These are phyloP conservation scores for Cataglyphis albicans DNA, from an alignment of 2,888 invertebrate species.

Conservation along the genomic window DNA sequence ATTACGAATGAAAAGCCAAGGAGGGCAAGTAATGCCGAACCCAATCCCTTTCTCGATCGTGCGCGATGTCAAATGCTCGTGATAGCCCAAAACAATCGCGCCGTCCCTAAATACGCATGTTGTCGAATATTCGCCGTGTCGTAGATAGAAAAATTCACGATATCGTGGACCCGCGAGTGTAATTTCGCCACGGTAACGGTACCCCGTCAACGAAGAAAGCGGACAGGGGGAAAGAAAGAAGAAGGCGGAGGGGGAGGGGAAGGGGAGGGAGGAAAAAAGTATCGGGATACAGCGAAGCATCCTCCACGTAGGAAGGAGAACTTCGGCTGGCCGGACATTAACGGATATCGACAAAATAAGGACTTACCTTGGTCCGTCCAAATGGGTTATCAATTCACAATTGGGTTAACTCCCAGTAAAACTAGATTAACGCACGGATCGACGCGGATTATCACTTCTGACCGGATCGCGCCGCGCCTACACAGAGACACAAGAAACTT, in stretches of 20 bases:
- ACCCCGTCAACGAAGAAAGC: constrained; percentile 4
- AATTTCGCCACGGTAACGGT: constrained; percentile 28
- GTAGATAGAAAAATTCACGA: neutral
- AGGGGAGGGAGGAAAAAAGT: constrained; percentile 30
- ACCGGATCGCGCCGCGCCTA: constrained; percentile 79
- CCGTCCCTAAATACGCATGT: neutral
- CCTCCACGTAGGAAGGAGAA: constrained; percentile 85
- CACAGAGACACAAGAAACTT: constrained; percentile 81
- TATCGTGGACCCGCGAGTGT: neutral
- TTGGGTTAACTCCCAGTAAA: constrained; percentile 86
- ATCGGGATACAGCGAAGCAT: constrained; percentile 56
- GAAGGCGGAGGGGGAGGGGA: neutral
- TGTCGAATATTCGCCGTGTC: neutral
- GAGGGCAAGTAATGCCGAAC: constrained; percentile 41
- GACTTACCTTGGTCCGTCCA: constrained; percentile 93
- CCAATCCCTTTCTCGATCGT: constrained; percentile 62
- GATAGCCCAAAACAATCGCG: constrained; percentile 62
- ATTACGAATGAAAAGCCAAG: neutral
- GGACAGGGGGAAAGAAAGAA: neutral
- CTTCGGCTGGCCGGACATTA: constrained; percentile 81
- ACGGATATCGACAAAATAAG: constrained; percentile 86
- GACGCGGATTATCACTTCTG: constrained; percentile 82
- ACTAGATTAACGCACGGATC: constrained; percentile 84
- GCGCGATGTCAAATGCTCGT: constrained; percentile 69
- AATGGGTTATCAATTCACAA: constrained; percentile 90